A percentile compares a stretch with the other conserved stretches of the same genome.
Conservation (phyloP, 2,888 invertebrate species). For the Calameuta idolon region DNA sequence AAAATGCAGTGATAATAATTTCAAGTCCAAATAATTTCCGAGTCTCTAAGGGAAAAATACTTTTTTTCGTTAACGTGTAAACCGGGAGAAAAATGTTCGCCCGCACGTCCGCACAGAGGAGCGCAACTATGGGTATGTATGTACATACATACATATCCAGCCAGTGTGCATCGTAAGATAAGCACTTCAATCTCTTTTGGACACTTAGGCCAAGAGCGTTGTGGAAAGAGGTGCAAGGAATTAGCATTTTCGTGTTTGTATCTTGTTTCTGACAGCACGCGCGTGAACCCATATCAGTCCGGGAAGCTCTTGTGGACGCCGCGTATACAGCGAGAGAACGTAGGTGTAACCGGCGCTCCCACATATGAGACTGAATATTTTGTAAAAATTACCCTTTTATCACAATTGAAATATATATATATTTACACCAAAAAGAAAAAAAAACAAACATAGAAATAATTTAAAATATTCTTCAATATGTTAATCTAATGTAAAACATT, state of each 20-base stretch:
- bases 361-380: conserved; percentile 29
- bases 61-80: background rate
- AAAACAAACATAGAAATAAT: too few relatives aligned
- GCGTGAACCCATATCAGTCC: conserved; percentile 38
- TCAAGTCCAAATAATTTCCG: too few relatives aligned
- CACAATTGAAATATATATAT: too few relatives aligned
- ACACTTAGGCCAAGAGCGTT: conserved; percentile 37
- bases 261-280: conserved; percentile 47
- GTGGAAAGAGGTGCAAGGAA: conserved; percentile 35
- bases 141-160: conserved; percentile 24
- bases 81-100: background rate
- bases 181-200: conserved; percentile 55
- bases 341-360: conserved; percentile 32
- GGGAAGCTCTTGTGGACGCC: background rate
- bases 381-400: too few relatives aligned
- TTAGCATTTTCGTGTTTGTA: conserved; percentile 51
- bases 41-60: background rate
- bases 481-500: too few relatives aligned
- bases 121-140: background rate
- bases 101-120: background rate
- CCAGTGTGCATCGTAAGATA: conserved; percentile 43
- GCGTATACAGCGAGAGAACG: conserved; percentile 10
- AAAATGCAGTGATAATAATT: background rate
- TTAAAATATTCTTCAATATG: too few relatives aligned
- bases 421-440: too few relatives aligned